A percentile compares a stretch with the other conserved stretches of the same genome.
Evolutionary conservation across 2,888 invertebrate species (phyloP).

Genomic region (Cryptosula pallasiana): DNA sequence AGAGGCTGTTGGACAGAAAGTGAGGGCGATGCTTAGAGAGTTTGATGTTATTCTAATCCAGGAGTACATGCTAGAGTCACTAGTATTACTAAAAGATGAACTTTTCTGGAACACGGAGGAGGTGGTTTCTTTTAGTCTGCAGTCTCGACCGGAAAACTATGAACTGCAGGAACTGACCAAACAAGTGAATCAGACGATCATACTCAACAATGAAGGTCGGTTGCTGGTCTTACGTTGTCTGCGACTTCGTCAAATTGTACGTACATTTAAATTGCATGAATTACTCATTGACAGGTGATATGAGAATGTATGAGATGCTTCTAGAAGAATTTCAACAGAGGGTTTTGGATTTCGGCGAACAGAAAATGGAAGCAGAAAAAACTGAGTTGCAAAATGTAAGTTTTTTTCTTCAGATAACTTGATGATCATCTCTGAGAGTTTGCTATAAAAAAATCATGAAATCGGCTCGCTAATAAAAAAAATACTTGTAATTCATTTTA

Average conservation of each 20-base stretch:
- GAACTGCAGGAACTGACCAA: background rate
- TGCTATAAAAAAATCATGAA: too few species aligned
- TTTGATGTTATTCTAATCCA: background rate
- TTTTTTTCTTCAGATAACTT: too few species aligned
- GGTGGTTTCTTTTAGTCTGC: background rate
- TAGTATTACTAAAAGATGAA: background rate
- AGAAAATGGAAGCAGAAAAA: background rate
- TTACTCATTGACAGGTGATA: background rate
- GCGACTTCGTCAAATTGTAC: too few species aligned
- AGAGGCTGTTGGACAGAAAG: background rate
- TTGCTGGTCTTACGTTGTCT: background rate
- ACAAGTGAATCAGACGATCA: background rate
- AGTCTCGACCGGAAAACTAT: background rate
- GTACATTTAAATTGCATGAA: too few species aligned
- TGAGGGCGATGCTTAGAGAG: background rate
- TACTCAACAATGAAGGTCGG: slow-evolving; percentile 13
- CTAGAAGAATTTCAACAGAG: background rate
- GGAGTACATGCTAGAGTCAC: slow-evolving; percentile 15
- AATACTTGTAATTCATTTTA: too few species aligned
- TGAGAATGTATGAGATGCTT: slow-evolving; percentile 12
- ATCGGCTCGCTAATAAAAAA: too few species aligned
- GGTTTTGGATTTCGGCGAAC: background rate
- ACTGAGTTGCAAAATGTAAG: background rate
- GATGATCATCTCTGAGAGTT: too few species aligned
- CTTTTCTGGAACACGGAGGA: background rate